These are phyloP conservation scores for Baronia brevicornis DNA, from an alignment of 2,888 invertebrate genomes.

Conservation along the genomic window DNA sequence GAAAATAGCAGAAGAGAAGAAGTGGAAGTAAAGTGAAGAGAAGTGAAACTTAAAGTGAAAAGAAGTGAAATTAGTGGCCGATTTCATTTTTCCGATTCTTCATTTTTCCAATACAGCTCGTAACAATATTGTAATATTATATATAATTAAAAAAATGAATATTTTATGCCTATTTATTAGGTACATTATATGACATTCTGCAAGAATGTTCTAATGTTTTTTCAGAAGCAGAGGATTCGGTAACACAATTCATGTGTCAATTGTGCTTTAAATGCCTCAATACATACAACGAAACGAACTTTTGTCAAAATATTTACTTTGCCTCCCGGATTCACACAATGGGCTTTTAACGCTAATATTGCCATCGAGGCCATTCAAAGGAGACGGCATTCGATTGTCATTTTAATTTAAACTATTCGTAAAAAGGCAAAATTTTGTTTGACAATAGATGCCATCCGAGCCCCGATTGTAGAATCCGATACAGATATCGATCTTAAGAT, in stretches of 20 bases:
- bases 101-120: no score
- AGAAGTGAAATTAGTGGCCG: no score
- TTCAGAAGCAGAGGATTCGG: slow-evolving; percentile 34
- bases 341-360: slow-evolving; percentile 61
- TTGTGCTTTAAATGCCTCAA: slow-evolving; percentile 65
- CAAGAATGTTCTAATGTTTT: slow-evolving; percentile 31
- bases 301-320: slow-evolving; percentile 74
- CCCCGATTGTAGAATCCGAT: slow-evolving; percentile 31
- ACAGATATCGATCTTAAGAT: slow-evolving; percentile 50
- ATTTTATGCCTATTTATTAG: no score
- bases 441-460: slow-evolving; percentile 41
- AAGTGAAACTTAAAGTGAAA: no score
- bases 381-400: slow-evolving; percentile 53
- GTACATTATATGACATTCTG: no score
- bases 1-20: no score
- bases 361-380: slow-evolving; percentile 47
- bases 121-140: no score
- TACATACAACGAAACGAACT: slow-evolving; percentile 62
- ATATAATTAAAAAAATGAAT: no score
- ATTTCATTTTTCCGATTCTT: no score
- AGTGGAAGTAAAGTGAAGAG: no score
- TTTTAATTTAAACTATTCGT: slow-evolving; percentile 52
- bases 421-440: slow-evolving; percentile 32
- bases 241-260: slow-evolving; percentile 39
- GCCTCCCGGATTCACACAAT: slow-evolving; percentile 46